A percentile compares a stretch with the other conserved stretches of the same genome.
These are phyloP conservation scores for Sciurus vulgaris DNA, from an alignment of 2,797 vertebrate species.

Conservation along the genomic window DNA sequence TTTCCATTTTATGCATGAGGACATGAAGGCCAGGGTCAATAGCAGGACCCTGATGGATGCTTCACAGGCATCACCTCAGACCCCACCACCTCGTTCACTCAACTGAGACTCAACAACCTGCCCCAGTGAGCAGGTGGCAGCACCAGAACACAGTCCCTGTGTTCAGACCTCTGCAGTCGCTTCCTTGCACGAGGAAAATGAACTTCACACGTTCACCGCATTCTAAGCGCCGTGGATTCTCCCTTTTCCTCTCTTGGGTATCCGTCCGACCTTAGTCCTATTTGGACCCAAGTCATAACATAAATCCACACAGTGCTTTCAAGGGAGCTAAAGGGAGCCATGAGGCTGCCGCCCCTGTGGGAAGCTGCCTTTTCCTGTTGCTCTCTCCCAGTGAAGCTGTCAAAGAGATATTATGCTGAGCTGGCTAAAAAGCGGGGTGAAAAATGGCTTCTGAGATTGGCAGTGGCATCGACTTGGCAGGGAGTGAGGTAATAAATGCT, in stretches of 20 bases:
- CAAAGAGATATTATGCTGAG: slow-evolving; percentile 61
- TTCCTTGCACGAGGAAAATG: neutral
- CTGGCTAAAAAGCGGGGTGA: slow-evolving; percentile 70
- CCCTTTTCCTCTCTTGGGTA: neutral
- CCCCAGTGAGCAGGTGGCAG: neutral
- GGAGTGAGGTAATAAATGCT: neutral
- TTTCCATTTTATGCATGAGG: neutral
- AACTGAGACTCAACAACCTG: neutral
- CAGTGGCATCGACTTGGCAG: slow-evolving; percentile 64
- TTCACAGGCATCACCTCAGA: neutral
- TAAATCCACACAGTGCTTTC: neutral
- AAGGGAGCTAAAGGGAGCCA: slow-evolving; percentile 27
- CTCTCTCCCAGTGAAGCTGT: slow-evolving; percentile 51
- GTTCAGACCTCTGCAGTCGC: neutral
- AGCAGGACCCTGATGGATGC: too few species aligned
- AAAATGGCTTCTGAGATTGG: slow-evolving; percentile 69
- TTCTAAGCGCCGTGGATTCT: neutral
- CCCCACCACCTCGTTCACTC: neutral
- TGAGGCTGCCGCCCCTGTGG: neutral
- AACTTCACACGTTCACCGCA: rapidly evolving
- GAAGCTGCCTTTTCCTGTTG: slow-evolving; percentile 55
- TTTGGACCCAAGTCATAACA: neutral
- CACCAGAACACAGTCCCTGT: neutral
- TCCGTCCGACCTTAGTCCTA: neutral
- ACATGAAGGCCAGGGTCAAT: neutral